These are phyloP conservation scores for Eupithecia abbreviata DNA, from an alignment of 2,888 invertebrate genomes.

Conservation along the genomic window DNA sequence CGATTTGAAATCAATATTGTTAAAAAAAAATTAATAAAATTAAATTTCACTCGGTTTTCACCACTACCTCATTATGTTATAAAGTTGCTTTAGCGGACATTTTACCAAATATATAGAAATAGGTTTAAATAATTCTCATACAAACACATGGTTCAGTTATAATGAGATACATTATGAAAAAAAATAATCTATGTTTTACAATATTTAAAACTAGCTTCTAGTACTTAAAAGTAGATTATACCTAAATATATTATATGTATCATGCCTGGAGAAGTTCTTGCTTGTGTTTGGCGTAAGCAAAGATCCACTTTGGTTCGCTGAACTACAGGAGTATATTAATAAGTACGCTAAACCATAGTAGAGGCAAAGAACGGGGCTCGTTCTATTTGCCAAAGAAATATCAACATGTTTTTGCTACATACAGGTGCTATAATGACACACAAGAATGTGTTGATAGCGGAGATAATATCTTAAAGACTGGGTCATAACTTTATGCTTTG, in stretches of 20 bases:
- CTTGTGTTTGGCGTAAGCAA: not conserved
- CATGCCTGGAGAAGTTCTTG: not conserved
- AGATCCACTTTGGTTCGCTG: not conserved
- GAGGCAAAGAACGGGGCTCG: conserved; percentile 12
- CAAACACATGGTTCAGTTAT: too few relatives aligned
- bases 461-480: conserved; percentile 11
- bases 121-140: too few relatives aligned
- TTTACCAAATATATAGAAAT: too few relatives aligned
- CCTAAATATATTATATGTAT: too few relatives aligned
- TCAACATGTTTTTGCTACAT: conserved; percentile 32
- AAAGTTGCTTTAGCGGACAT: not conserved
- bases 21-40: too few relatives aligned
- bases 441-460: conserved; percentile 18
- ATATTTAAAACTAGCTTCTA: too few relatives aligned
- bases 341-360: not conserved
- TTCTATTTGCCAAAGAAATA: conserved; percentile 27
- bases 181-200: too few relatives aligned
- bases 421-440: conserved; percentile 35
- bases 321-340: not conserved
- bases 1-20: not conserved
- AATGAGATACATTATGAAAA: too few relatives aligned
- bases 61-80: not conserved
- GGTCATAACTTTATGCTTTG: conserved; percentile 13
- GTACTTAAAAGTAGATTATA: too few relatives aligned
- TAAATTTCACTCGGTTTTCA: not conserved